Evolutionary conservation across 2,797 vertebrate species (phyloP), one percentile per base, ranked within the genome.

Genomic region (Psittacula echo): DNA sequence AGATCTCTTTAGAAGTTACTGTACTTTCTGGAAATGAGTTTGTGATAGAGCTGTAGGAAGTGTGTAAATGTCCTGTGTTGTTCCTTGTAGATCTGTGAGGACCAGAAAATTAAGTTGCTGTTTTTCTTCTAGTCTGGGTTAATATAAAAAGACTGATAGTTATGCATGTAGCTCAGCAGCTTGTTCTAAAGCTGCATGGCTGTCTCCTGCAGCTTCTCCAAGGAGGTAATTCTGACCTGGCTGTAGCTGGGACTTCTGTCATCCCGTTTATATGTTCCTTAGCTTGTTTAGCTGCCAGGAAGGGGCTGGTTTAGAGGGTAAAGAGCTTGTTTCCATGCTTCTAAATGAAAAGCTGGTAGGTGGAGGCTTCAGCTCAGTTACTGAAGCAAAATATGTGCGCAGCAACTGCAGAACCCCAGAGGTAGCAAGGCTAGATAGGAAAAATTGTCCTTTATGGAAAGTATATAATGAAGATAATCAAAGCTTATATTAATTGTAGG

Each of bases 401-500:
- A 76, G 86, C 53, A 77, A 1, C 56, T 60, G 47, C 62, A 61
- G 37, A 74, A 20, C 8, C 39, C 14, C 34, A 60, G 73, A 68
- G 67, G 32, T 9, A 71, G 74, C 32, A 29, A n/a, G 78, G 53
- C 16, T 8, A 56, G 56, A 9, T 26, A 50, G 56, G 65, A 58
- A 83, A 91, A 83, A 62, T 13, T 72, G 42, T 73, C 47, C 34
- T 87, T 89, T 89, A 26, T 53, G 44, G n/a, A 72, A 95, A 87
- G 34, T 10, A 17, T 85, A 34, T 82, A 19, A 85, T 68, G 71
- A 94, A 95, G 78, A n/a, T 95, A 94, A 93, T 93, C 79, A 91
- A 91, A 89, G 30, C 72, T 91, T 89, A 10, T 96, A 86, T 97
- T 89, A 73, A 72, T 97, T 91, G 88, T 97, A 99, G 99, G 99